Conservation (phyloP, 2,113 vertebrate species). For the Steatornis caripensis region DNA sequence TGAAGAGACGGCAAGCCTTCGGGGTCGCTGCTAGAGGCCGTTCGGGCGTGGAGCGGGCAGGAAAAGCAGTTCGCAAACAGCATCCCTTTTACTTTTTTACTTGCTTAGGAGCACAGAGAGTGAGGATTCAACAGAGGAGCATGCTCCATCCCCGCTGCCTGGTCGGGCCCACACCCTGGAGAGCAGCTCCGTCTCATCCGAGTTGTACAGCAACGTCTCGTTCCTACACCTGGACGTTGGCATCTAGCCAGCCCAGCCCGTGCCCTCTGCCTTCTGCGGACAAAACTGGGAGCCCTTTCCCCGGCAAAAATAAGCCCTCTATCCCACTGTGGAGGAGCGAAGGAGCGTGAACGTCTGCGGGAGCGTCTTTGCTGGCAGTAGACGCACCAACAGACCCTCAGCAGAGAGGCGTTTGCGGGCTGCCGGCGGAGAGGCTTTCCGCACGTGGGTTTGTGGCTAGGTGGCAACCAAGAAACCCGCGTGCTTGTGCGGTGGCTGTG, state of each 20-base stretch:
- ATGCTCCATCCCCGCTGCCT: fast-evolving
- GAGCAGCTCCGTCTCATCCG: neutral
- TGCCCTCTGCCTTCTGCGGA: neutral
- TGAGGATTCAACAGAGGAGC: fast-evolving
- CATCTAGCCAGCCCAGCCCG: neutral
- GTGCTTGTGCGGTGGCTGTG: too few species aligned
- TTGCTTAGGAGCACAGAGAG: neutral
- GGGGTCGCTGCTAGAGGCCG: neutral
- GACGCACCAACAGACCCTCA: neutral
- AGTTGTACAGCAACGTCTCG: neutral
- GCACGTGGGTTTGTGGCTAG: too few species aligned
- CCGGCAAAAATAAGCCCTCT: too few species aligned
- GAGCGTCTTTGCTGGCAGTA: neutral
- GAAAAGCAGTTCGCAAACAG: neutral
- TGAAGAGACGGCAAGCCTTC: neutral
- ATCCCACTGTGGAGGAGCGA: fast-evolving
- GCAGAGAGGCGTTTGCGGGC: neutral
- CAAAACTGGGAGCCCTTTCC: neutral
- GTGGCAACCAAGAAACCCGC: too few species aligned
- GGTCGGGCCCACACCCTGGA: neutral
- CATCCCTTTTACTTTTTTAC: neutral
- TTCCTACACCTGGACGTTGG: conserved; percentile 12
- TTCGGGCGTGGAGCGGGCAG: fast-evolving
- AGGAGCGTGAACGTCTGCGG: neutral
- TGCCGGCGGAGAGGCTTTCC: fast-evolving